phyloP scores from a whole-genome alignment of 2,888 invertebrate species.

The Troilus luridus region DNA sequence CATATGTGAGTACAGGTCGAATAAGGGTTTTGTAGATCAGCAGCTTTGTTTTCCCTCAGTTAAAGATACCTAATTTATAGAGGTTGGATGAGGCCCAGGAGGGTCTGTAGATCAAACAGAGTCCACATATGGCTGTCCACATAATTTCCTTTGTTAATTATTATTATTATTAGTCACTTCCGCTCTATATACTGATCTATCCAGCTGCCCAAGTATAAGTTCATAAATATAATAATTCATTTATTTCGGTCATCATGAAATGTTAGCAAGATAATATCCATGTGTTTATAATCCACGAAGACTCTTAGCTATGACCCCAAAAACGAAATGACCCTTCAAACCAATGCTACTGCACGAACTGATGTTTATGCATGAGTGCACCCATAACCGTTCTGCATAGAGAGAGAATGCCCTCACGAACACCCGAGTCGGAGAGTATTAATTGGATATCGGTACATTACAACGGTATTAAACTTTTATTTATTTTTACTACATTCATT shows the following conservation, averaged over 20 bases:
- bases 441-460: neutral
- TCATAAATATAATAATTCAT: neutral
- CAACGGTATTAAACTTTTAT: neutral
- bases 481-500: neutral
- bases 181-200: no score
- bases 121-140: no score
- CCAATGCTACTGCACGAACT: neutral
- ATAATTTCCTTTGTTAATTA: no score
- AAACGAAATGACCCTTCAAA: neutral
- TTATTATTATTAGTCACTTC: no score
- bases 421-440: neutral
- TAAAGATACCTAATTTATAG: no score
- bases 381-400: neutral
- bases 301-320: neutral
- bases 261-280: neutral
- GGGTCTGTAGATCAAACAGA: no score
- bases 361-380: constrained; percentile 30
- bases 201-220: no score
- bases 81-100: no score
- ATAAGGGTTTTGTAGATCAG: no score
- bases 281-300: neutral
- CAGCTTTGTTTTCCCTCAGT: no score
- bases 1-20: no score
- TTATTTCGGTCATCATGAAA: neutral
- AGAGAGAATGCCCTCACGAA: constrained; percentile 16